Conservation (phyloP, 2,113 vertebrate species). For the Rhombomys opimus region DNA sequence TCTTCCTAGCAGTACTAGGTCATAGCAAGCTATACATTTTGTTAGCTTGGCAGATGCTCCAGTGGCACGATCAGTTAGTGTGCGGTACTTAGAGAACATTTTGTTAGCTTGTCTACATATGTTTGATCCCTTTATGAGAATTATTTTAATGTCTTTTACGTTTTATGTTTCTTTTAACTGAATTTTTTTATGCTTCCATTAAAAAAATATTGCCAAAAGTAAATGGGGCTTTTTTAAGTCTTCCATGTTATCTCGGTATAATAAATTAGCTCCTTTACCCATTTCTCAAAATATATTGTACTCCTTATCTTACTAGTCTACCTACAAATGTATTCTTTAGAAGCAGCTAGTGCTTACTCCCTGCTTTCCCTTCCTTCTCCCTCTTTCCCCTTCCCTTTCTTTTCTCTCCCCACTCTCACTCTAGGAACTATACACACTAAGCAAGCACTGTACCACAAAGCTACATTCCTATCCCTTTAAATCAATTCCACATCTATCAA, state of each 20-base stretch:
- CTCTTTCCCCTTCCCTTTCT: no score
- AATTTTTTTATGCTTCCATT: not conserved
- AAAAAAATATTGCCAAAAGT: constrained; percentile 36
- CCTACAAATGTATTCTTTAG: not conserved
- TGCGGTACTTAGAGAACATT: not conserved
- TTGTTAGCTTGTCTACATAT: not conserved
- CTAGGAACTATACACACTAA: not conserved
- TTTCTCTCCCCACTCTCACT: not conserved
- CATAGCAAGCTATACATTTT: not conserved
- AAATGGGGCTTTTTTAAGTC: constrained; percentile 6
- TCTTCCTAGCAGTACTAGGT: not conserved
- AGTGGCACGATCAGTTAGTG: no score
- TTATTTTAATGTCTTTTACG: not conserved
- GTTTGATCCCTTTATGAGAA: not conserved
- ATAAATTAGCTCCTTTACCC: not conserved
- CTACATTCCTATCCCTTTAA: not conserved
- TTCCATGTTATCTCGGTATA: not conserved
- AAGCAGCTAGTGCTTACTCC: not conserved
- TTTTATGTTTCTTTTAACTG: not conserved
- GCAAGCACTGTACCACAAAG: no score
- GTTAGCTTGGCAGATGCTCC: no score
- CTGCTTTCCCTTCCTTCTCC: not conserved
- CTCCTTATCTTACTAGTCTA: not conserved
- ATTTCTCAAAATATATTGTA: not conserved
- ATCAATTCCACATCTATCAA: constrained; percentile 18